phyloP scores from a whole-genome alignment of 1,140 invertebrate species.

The Centruroides vittatus region DNA sequence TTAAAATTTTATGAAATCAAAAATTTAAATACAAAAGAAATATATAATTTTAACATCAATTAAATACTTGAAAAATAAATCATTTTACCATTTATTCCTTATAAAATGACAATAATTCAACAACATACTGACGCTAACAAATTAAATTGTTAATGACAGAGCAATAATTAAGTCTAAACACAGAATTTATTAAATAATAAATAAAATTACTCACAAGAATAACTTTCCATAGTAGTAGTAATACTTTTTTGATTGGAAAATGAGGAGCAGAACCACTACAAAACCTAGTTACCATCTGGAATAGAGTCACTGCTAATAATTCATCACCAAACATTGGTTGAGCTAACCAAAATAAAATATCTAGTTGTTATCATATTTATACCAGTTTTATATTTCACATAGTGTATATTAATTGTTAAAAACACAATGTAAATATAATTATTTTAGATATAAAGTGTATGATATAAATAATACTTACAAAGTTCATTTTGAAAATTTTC shows the following conservation, averaged over 20 bases:
- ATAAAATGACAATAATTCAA: no score
- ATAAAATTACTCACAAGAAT: slow-evolving; percentile 41
- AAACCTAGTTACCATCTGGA: slow-evolving; percentile 87
- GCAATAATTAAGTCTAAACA: no score
- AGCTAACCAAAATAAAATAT: slow-evolving; percentile 20
- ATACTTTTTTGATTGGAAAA: slow-evolving; percentile 95
- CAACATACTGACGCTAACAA: no score
- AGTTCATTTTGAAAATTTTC: slow-evolving; percentile 11
- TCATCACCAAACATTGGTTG: slow-evolving; percentile 48
- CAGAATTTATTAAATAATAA: no score
- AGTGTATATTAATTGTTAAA: not conserved
- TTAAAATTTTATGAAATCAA: no score
- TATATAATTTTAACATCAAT: no score
- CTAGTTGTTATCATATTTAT: not conserved
- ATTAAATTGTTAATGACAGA: no score
- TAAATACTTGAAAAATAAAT: no score
- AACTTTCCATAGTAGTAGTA: slow-evolving; percentile 91
- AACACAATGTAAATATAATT: not conserved
- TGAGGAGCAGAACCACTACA: slow-evolving; percentile 86
- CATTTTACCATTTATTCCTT: no score
- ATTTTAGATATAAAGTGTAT: not conserved
- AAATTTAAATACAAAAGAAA: no score
- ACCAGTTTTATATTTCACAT: no score
- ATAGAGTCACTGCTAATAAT: slow-evolving; percentile 68
- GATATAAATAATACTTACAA: slow-evolving; percentile 4